Conservation (phyloP, 2,797 vertebrate genomes). For the Tympanoctomys barrerae region DNA sequence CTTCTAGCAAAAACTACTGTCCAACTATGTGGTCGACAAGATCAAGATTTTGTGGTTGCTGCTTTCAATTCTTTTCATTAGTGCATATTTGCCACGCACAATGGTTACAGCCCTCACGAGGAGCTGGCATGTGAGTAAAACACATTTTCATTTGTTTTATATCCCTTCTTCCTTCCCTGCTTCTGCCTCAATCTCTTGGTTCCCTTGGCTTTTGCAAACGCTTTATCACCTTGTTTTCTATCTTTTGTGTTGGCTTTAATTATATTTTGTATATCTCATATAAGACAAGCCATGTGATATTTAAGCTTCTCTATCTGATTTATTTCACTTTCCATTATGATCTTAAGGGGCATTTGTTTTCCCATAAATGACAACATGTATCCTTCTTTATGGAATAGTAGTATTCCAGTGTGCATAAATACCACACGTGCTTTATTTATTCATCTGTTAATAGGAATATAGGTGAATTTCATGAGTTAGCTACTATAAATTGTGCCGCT, state of each 20-base stretch:
- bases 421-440: neutral
- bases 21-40: neutral
- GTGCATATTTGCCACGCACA: neutral
- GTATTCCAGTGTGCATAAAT: neutral
- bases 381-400: neutral
- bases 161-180: neutral
- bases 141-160: neutral
- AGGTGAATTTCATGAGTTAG: neutral
- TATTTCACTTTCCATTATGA: neutral
- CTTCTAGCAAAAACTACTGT: neutral
- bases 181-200: neutral
- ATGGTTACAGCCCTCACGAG: neutral
- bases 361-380: neutral
- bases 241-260: neutral
- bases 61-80: neutral
- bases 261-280: neutral
- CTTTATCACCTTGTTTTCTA: neutral
- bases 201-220: neutral
- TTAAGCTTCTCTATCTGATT: neutral
- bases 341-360: neutral
- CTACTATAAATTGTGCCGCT: neutral
- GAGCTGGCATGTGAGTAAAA: fast-evolving
- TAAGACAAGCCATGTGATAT: neutral
- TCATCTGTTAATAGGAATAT: neutral
- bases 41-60: neutral